Conservation (phyloP, 2,888 invertebrate genomes). For the Cryptocheilus praepositus region DNA sequence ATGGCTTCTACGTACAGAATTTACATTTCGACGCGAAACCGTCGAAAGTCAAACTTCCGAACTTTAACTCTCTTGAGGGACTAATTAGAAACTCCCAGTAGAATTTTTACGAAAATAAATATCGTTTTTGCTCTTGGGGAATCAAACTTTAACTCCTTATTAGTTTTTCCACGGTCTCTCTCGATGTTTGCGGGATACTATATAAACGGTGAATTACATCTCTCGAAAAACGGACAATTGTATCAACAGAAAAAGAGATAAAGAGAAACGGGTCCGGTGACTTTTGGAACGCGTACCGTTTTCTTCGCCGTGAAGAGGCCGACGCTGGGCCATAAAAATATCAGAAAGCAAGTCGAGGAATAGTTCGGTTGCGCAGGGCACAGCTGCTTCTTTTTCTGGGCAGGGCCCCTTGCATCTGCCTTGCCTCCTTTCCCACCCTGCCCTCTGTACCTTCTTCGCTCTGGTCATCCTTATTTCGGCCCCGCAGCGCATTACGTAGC, state of each 20-base stretch:
- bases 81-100: too few species aligned
- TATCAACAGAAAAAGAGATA: not conserved
- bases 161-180: too few species aligned
- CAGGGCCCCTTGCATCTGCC: slow-evolving; percentile 50
- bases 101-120: too few species aligned
- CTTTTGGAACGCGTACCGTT: not conserved
- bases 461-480: slow-evolving; percentile 54
- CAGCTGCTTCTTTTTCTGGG: slow-evolving; percentile 59
- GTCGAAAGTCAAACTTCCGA: too few species aligned
- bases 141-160: too few species aligned
- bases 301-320: slow-evolving; percentile 1
- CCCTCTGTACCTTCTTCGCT: slow-evolving; percentile 18
- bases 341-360: slow-evolving; percentile 10
- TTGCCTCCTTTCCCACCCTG: slow-evolving; percentile 26
- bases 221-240: not conserved
- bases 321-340: slow-evolving; percentile 6
- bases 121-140: too few species aligned
- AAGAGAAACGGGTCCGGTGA: slow-evolving; percentile 3
- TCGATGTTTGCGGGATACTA: too few species aligned
- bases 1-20: too few species aligned
- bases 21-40: too few species aligned
- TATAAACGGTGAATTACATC: too few species aligned
- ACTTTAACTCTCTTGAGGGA: too few species aligned
- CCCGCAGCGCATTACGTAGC: slow-evolving; percentile 56
- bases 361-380: slow-evolving; percentile 36